phyloP scores from a whole-genome alignment of 2,113 vertebrate genomes.

The Trachemys scripta region DNA sequence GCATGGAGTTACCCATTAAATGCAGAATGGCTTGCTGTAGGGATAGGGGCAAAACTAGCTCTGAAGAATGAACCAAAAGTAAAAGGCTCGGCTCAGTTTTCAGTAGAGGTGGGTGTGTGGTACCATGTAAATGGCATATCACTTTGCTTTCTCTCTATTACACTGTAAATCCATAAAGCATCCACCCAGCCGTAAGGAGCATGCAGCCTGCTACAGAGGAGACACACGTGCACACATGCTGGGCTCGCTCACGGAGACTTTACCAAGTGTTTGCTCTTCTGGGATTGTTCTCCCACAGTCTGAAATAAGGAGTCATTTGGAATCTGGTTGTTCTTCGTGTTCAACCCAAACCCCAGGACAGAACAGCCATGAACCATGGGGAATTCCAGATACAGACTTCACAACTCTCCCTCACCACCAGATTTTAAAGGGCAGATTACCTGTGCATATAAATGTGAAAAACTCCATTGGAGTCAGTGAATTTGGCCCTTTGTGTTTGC shows the following conservation, averaged over 20 bases:
- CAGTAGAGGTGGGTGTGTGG: background rate
- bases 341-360: too few relatives aligned
- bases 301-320: background rate
- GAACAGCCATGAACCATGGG: too few relatives aligned
- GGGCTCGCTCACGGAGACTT: too few relatives aligned
- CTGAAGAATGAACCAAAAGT: background rate
- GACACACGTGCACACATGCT: too few relatives aligned
- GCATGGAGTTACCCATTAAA: too few relatives aligned
- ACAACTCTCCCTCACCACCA: background rate
- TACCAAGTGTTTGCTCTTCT: too few relatives aligned
- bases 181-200: background rate
- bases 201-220: too few relatives aligned
- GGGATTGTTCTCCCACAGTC: too few relatives aligned
- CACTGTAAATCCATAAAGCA: background rate
- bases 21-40: background rate
- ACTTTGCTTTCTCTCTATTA: background rate
- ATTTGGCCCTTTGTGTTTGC: accelerated
- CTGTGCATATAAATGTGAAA: background rate
- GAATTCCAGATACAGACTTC: too few relatives aligned
- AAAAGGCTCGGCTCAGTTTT: background rate
- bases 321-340: background rate
- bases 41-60: background rate
- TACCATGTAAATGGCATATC: accelerated
- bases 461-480: accelerated
- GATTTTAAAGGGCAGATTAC: background rate